phyloP scores from a whole-genome alignment of 2,797 vertebrate genomes.

The Loris lydekkerianus region DNA sequence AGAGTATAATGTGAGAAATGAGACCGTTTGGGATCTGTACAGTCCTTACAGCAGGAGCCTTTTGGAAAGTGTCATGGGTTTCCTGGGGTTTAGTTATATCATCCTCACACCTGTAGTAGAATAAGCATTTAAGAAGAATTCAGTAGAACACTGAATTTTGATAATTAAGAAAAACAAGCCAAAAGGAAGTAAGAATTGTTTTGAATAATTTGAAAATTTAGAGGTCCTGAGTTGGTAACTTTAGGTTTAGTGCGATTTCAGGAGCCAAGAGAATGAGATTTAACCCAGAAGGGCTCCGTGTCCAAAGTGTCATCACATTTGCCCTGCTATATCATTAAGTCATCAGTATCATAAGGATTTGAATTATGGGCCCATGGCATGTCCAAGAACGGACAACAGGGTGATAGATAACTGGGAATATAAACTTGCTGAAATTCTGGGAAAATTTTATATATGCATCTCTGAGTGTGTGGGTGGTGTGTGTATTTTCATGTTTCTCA shows the following conservation, averaged over 20 bases:
- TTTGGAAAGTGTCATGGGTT: neutral
- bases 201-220: constrained; percentile 9
- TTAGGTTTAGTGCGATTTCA: constrained; percentile 10
- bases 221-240: neutral
- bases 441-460: neutral
- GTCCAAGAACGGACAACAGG: neutral
- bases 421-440: constrained; percentile 29
- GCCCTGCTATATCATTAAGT: neutral
- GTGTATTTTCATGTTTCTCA: neutral
- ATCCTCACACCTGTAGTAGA: neutral
- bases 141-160: neutral
- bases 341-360: neutral
- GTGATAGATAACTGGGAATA: neutral
- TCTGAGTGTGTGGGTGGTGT: neutral
- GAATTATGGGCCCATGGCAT: neutral
- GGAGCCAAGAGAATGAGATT: neutral
- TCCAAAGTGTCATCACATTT: neutral
- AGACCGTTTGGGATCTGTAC: neutral
- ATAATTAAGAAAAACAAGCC: neutral
- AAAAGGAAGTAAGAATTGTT: neutral
- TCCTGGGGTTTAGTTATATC: neutral
- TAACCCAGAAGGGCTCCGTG: neutral
- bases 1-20: constrained; percentile 12
- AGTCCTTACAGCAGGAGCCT: neutral
- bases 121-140: constrained; percentile 1